Conservation (phyloP, 1,140 invertebrate species). For the Anoplophora glabripennis region DNA sequence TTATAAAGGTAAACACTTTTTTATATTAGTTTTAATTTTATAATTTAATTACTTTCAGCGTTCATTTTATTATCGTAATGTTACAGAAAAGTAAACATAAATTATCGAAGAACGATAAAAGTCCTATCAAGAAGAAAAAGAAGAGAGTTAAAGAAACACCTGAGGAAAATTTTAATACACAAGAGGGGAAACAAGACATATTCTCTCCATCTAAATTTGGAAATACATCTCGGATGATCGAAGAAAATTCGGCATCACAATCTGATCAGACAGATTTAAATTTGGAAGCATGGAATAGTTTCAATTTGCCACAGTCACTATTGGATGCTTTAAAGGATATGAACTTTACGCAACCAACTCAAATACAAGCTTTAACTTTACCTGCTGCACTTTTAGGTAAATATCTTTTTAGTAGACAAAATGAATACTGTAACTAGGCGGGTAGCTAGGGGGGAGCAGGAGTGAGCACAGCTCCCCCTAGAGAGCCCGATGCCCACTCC, state of each 20-base stretch:
- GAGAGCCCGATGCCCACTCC: no score
- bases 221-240: conserved; percentile 1
- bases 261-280: conserved; percentile 37
- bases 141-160: neutral
- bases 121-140: neutral
- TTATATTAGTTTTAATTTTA: neutral
- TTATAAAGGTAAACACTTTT: conserved; percentile 16
- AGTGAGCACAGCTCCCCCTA: no score
- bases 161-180: conserved; percentile 14
- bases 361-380: conserved; percentile 75
- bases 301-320: conserved; percentile 67
- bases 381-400: conserved; percentile 81
- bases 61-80: neutral
- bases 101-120: neutral
- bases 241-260: neutral
- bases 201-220: conserved; percentile 26
- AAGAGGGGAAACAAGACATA: neutral
- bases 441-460: no score
- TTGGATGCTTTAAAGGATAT: conserved; percentile 71
- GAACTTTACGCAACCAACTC: conserved; percentile 77
- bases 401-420: no score
- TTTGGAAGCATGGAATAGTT: conserved; percentile 68
- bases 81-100: conserved; percentile 9
- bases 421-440: no score
- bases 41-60: neutral